These are phyloP conservation scores for Morpho achilles DNA, from an alignment of 2,888 invertebrate genomes.

Conservation along the genomic window DNA sequence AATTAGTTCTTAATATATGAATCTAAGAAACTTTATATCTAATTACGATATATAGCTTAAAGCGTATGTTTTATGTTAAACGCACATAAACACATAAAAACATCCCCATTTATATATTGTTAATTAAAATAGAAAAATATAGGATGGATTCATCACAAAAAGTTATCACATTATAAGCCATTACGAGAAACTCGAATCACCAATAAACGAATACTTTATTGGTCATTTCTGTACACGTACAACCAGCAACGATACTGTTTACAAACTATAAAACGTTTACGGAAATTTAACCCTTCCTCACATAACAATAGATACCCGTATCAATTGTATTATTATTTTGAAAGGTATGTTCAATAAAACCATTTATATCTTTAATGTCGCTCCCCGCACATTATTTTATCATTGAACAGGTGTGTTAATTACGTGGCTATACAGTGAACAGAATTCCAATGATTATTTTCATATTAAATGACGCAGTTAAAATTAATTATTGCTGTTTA, in stretches of 20 bases:
- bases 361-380: slow-evolving; percentile 29
- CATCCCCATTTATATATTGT: no score
- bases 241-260: slow-evolving; percentile 7
- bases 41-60: not conserved
- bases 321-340: slow-evolving; percentile 1
- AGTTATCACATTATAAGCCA: slow-evolving; percentile 24
- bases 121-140: slow-evolving; percentile 19
- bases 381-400: slow-evolving; percentile 30
- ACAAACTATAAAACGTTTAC: slow-evolving; percentile 2
- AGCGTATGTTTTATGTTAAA: not conserved
- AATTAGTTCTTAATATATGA: no score
- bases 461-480: slow-evolving; percentile 16
- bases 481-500: slow-evolving; percentile 14
- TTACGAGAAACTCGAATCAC: slow-evolving; percentile 27
- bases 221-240: slow-evolving; percentile 25
- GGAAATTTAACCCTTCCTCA: slow-evolving; percentile 7
- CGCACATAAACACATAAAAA: no score
- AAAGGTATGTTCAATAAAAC: slow-evolving; percentile 20
- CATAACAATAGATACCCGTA: slow-evolving; percentile 1
- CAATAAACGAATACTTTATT: slow-evolving; percentile 29
- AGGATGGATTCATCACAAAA: slow-evolving; percentile 22
- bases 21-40: no score
- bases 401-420: slow-evolving; percentile 31
- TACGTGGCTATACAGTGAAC: slow-evolving; percentile 21
- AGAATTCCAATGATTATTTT: slow-evolving; percentile 23